These are phyloP conservation scores for Trilocha varians DNA, from an alignment of 2,888 invertebrate species.

Conservation along the genomic window DNA sequence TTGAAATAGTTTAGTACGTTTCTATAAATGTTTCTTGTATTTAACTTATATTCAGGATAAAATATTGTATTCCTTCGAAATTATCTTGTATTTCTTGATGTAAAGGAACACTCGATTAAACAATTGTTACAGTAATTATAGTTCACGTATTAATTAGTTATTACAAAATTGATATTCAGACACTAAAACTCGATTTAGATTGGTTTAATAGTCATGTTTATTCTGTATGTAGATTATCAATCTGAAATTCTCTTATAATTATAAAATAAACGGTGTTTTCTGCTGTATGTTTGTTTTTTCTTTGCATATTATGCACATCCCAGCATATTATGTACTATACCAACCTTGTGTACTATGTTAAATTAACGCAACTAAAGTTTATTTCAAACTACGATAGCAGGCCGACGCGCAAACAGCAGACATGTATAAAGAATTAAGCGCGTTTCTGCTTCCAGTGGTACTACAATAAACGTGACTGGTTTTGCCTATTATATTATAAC, in stretches of 20 bases:
- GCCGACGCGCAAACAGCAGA: no score
- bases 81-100: constrained; percentile 59
- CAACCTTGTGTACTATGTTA: no score
- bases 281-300: constrained; percentile 53
- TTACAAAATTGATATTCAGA: constrained; percentile 50
- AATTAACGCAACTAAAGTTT: no score
- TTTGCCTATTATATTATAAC: no score
- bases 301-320: not conserved
- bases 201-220: constrained; percentile 69
- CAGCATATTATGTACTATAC: no score
- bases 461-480: no score
- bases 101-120: constrained; percentile 54
- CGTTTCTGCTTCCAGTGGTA: no score
- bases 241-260: constrained; percentile 75
- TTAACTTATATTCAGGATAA: constrained; percentile 45
- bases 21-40: constrained; percentile 53
- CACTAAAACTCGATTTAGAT: constrained; percentile 68
- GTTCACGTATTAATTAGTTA: constrained; percentile 27
- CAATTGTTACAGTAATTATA: constrained; percentile 33
- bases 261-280: constrained; percentile 76
- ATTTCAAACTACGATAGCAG: no score
- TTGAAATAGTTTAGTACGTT: constrained; percentile 60
- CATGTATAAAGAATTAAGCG: no score
- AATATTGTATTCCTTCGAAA: constrained; percentile 54
- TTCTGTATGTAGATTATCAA: constrained; percentile 74